Base-by-base conservation (phyloP, 2,797 vertebrate genomes). In the Mormyrus hasselquistii region DNA sequence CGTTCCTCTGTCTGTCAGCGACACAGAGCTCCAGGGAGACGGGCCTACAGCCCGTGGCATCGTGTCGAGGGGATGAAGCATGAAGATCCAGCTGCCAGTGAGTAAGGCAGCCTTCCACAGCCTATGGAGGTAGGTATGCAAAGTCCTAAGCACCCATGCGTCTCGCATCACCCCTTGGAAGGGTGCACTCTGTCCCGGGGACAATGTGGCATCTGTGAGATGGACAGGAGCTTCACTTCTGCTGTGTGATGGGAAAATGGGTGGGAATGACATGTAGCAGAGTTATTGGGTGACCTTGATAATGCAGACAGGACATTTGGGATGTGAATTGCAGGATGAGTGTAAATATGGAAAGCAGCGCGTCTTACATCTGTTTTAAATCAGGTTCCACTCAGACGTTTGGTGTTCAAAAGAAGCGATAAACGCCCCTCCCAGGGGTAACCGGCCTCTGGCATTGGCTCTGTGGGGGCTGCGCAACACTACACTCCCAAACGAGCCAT, bases 291-390 rank as follows among this genome's bases (percentile, higher is more conserved):
- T 16, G 83, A 73, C 59, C 29, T 19, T 73, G 41, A 73, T 73
- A 52, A 73, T 19, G 62, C 50, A 85, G 85, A 69, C 47, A 73
- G 83, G n/a, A 38, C 47, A 8, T 38, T 7, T 22, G 62, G 83
- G 57, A 38, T 25, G 49, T 69, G 85, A 86, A 85, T 69, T 47
- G 38, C 19, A 7, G 29, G 52, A 49, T 50, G 50, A 44, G 59
- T 38, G 59, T 41, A 25, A 86, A 69, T 86, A 86, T 53, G 49
- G 83, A 86, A 38, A 86, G 14, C 50, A 29, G 73, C 19, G 69
- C 10, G n/a, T 44, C 41, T 85, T 73, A 44, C 83, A 69, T 89
- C 59, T 89, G 88, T 87, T 73, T 87, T 87, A 89, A 85, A 89
- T 89, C 84, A 87, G 84, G 29, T 34, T 55, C 73, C 50, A 52